These are phyloP conservation scores for Periplaneta americana DNA, from an alignment of 1,140 invertebrate genomes.

Conservation along the genomic window DNA sequence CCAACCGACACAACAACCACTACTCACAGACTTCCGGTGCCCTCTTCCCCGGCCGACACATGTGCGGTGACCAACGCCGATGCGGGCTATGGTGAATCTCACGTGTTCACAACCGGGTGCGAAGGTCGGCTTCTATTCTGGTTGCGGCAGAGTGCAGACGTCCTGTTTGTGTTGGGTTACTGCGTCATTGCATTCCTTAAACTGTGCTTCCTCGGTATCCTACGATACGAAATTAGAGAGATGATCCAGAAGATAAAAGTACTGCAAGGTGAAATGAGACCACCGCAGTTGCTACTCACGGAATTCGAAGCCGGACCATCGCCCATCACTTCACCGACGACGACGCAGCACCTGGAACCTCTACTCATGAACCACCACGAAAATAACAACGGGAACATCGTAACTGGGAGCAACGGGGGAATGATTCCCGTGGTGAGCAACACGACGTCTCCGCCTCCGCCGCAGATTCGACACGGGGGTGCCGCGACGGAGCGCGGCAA, in stretches of 20 bases:
- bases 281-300: conserved; percentile 17
- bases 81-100: background rate
- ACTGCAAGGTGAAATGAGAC: conserved; percentile 40
- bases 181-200: conserved; percentile 88
- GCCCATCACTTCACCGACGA: conserved; percentile 4
- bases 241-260: conserved; percentile 85
- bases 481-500: background rate
- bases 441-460: background rate
- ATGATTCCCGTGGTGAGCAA: background rate
- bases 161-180: conserved; percentile 79
- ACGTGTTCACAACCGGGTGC: conserved; percentile 42
- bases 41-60: conserved; percentile 3
- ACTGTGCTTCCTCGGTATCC: conserved; percentile 81
- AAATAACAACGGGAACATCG: conserved; percentile 24
- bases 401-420: background rate
- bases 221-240: conserved; percentile 57
- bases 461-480: background rate
- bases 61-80: conserved; percentile 7
- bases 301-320: conserved; percentile 30
- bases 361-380: conserved; percentile 18
- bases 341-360: background rate
- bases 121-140: conserved; percentile 62
- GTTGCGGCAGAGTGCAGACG: conserved; percentile 69
- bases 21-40: background rate
- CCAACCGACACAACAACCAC: conserved; percentile 15